These are phyloP conservation scores for Aricia artaxerxes DNA, from an alignment of 2,888 invertebrate genomes.

Conservation along the genomic window DNA sequence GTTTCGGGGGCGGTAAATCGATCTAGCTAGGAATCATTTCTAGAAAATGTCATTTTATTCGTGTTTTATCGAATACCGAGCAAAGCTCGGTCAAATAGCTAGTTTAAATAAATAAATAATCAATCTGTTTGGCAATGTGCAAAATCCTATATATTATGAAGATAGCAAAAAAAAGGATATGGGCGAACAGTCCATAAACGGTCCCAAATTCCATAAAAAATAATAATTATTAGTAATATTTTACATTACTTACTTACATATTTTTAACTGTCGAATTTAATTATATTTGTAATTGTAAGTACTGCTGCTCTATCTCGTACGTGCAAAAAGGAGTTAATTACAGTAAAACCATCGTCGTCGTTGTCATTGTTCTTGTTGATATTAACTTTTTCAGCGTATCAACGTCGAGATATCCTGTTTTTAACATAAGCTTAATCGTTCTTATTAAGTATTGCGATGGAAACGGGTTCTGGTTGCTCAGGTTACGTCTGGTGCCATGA, in stretches of 20 bases:
- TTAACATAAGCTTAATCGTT: conserved; percentile 21
- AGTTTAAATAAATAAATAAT: too few relatives aligned
- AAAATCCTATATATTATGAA: too few relatives aligned
- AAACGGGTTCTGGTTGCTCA: conserved; percentile 19
- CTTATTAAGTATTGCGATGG: conserved; percentile 24
- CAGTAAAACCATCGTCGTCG: conserved; percentile 1
- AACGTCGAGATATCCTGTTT: not conserved
- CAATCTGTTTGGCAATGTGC: too few relatives aligned
- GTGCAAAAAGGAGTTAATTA: not conserved
- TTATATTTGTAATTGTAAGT: not conserved
- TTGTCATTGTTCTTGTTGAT: not conserved
- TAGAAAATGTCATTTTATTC: too few relatives aligned
- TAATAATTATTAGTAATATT: not conserved
- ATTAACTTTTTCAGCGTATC: conserved; percentile 9
- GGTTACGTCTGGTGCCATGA: conserved; percentile 18
- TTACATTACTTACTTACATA: not conserved
- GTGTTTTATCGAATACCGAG: too few relatives aligned
- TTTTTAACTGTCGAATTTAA: not conserved
- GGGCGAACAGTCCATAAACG: too few relatives aligned
- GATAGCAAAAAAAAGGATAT: too few relatives aligned
- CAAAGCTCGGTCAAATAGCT: too few relatives aligned
- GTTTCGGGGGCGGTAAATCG: too few relatives aligned
- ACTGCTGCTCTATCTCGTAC: not conserved
- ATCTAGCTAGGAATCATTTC: too few relatives aligned
- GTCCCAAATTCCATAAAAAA: too few relatives aligned